These are phyloP conservation scores for Myanophis thanlyinensis DNA, from an alignment of 2,113 vertebrate species.

Conservation along the genomic window DNA sequence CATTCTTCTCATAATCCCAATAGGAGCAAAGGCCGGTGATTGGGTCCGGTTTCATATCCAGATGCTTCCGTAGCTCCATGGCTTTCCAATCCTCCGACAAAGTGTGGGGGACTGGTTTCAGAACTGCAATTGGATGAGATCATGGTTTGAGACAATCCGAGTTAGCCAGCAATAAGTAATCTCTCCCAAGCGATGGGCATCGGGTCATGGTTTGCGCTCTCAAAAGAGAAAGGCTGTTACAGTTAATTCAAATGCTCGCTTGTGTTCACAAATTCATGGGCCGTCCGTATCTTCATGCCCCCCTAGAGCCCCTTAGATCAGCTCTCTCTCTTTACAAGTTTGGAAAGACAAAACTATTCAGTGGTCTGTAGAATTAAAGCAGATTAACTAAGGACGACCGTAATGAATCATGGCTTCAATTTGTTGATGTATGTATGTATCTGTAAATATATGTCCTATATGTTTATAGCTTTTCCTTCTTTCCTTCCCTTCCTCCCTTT, in stretches of 20 bases:
- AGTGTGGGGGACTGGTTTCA: slow-evolving; percentile 82
- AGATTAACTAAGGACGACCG: background rate
- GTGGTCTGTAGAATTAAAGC: background rate
- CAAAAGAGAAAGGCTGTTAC: background rate
- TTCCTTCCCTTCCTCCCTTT: background rate
- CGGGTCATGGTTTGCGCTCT: background rate
- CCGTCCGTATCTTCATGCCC: background rate
- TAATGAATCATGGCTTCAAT: background rate
- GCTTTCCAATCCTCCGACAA: slow-evolving; percentile 80
- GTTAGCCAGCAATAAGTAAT: background rate
- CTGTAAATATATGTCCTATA: background rate
- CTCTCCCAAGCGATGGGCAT: background rate
- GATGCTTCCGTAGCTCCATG: slow-evolving; percentile 83
- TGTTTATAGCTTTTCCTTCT: background rate
- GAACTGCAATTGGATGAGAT: slow-evolving; percentile 71
- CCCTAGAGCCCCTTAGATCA: background rate
- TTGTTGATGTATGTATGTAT: background rate
- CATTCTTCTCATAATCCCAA: slow-evolving; percentile 94
- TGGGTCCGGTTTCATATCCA: slow-evolving; percentile 90
- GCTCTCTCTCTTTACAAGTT: background rate
- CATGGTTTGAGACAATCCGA: background rate
- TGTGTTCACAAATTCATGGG: background rate
- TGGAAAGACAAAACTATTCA: background rate
- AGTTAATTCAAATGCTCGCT: background rate
- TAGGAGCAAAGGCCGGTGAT: slow-evolving; percentile 83